These are phyloP conservation scores for Charaxes varanes DNA, from an alignment of 1,140 invertebrate genomes.

Conservation along the genomic window DNA sequence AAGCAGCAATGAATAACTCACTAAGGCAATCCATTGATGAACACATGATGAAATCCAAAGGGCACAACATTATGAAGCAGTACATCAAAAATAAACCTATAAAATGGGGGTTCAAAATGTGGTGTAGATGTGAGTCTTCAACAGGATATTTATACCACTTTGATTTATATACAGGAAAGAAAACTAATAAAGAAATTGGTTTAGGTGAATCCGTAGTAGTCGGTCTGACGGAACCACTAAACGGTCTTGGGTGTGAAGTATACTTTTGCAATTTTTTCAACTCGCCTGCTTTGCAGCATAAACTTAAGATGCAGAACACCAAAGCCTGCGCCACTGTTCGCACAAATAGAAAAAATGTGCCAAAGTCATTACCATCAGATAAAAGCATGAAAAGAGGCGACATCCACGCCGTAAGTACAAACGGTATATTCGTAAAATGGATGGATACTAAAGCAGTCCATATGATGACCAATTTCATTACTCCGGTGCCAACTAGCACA, in stretches of 20 bases:
- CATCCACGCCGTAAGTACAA: conserved; percentile 16
- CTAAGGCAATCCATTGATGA: conserved; percentile 26
- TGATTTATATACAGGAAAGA: conserved; percentile 35
- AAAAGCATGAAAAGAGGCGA: conserved; percentile 33
- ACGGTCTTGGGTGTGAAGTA: too few species aligned
- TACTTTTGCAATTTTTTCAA: conserved; percentile 49
- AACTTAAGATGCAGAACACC: conserved; percentile 24
- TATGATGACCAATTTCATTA: conserved; percentile 36
- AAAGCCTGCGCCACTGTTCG: conserved; percentile 22
- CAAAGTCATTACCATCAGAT: conserved; percentile 24
- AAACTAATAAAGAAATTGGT: conserved; percentile 22
- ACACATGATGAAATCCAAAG: conserved; percentile 30
- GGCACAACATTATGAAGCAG: conserved; percentile 26
- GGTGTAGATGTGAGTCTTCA: conserved; percentile 25
- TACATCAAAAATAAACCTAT: conserved; percentile 35
- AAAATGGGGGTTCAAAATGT: conserved; percentile 32
- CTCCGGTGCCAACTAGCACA: conserved; percentile 23
- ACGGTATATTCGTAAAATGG: conserved; percentile 26
- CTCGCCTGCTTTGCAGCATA: conserved; percentile 33
- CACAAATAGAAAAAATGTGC: conserved; percentile 26
- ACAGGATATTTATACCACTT: conserved; percentile 35
- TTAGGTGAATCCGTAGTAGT: conserved; percentile 37
- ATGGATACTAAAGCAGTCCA: conserved; percentile 36
- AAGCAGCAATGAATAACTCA: conserved; percentile 28
- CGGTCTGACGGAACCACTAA: conserved; percentile 32